Conservation (phyloP, 2,113 vertebrate genomes). For the Amphilophus citrinellus region DNA sequence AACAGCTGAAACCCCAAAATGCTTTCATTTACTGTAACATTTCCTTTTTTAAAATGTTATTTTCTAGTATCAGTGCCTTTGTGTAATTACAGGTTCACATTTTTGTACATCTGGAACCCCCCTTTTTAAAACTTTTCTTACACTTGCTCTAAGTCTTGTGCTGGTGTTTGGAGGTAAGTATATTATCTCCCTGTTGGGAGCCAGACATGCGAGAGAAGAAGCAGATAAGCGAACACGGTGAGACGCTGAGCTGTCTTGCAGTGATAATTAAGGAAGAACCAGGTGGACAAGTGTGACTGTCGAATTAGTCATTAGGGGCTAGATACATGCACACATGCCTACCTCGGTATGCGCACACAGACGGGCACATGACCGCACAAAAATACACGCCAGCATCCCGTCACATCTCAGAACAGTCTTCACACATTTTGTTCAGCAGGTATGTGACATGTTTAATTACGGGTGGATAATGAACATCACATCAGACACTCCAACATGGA, state of each 20-base stretch:
- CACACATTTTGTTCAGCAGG: conserved; percentile 32
- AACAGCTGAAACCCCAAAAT: not conserved
- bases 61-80: not conserved
- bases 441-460: conserved; percentile 64
- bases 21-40: not conserved
- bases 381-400: conserved; percentile 31
- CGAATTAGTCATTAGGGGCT: conserved; percentile 51
- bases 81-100: not conserved
- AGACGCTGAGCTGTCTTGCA: conserved; percentile 42
- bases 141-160: not conserved
- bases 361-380: not conserved
- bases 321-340: not conserved
- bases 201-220: conserved; percentile 28
- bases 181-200: not conserved
- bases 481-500: conserved; percentile 15
- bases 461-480: conserved; percentile 49
- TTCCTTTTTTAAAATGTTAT: not conserved
- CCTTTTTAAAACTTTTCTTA: not conserved
- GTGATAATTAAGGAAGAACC: conserved; percentile 56
- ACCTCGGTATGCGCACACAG: not conserved
- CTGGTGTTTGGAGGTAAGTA: not conserved
- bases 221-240: conserved; percentile 25
- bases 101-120: not conserved
- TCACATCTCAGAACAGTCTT: conserved; percentile 36
- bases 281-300: conserved; percentile 53